These are phyloP conservation scores for Chrysolina haemoptera DNA, from an alignment of 2,888 invertebrate species.

Conservation along the genomic window DNA sequence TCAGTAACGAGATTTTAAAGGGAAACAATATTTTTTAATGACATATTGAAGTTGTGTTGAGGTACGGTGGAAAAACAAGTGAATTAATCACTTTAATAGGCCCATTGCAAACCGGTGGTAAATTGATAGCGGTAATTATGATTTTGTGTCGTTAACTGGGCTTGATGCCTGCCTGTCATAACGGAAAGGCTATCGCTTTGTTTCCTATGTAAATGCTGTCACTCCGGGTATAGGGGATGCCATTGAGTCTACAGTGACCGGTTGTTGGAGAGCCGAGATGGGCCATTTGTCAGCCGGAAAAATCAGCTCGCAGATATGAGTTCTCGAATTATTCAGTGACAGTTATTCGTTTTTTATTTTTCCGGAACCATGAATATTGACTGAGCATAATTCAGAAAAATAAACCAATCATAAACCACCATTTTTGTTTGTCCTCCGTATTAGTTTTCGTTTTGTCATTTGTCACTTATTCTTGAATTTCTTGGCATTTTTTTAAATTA, in stretches of 20 bases:
- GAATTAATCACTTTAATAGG: constrained; percentile 69
- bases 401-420: too few species aligned
- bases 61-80: constrained; percentile 62
- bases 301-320: not conserved
- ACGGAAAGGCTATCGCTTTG: constrained; percentile 58
- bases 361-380: too few species aligned
- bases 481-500: too few species aligned
- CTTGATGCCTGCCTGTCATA: constrained; percentile 63
- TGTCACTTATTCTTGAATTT: too few species aligned
- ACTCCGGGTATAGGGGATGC: constrained; percentile 43
- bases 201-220: constrained; percentile 57
- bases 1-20: constrained; percentile 59
- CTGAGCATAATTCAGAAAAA: too few species aligned
- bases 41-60: constrained; percentile 63
- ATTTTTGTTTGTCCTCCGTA: too few species aligned
- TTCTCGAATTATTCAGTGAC: not conserved
- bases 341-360: too few species aligned
- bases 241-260: constrained; percentile 34
- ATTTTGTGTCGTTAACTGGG: constrained; percentile 66
- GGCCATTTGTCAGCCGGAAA: constrained; percentile 31
- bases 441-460: too few species aligned
- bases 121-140: constrained; percentile 68
- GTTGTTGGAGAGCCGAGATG: constrained; percentile 7
- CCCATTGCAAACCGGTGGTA: constrained; percentile 62
- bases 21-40: constrained; percentile 64